Evolutionary conservation across 2,888 invertebrate genomes (phyloP).

Genomic region (Cacoxenus indagator): DNA sequence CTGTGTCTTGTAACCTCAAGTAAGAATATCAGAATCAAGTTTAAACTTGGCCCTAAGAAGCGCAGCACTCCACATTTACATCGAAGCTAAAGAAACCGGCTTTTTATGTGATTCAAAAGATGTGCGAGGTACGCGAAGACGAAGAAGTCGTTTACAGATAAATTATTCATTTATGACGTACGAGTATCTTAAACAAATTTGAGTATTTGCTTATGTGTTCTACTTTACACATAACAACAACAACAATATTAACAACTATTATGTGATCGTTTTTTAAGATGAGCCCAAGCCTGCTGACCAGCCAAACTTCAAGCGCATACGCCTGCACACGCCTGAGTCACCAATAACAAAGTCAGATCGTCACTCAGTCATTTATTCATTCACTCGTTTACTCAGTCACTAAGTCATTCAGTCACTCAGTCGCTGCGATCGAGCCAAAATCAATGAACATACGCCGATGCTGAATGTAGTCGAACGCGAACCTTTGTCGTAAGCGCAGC

Average conservation of each 20-base stretch:
- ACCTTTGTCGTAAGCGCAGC: slow-evolving; percentile 7
- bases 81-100: background rate
- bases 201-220: background rate
- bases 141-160: background rate
- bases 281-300: background rate
- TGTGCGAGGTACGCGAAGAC: background rate
- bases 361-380: background rate
- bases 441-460: background rate
- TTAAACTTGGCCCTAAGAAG: background rate
- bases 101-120: background rate
- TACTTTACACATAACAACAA: background rate
- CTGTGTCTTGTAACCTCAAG: background rate
- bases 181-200: background rate
- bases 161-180: background rate
- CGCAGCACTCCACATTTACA: background rate
- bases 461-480: slow-evolving; percentile 14
- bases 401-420: background rate
- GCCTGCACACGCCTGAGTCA: background rate
- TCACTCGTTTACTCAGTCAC: background rate
- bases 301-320: background rate
- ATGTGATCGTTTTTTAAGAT: background rate
- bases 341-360: background rate
- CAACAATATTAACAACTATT: background rate
- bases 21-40: background rate
- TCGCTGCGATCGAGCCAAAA: slow-evolving; percentile 15